Percentiles rank a stretch among this genome's conserved stretches.
Conservation (phyloP, 2,797 vertebrate genomes). For the Diplodus puntazzo region DNA sequence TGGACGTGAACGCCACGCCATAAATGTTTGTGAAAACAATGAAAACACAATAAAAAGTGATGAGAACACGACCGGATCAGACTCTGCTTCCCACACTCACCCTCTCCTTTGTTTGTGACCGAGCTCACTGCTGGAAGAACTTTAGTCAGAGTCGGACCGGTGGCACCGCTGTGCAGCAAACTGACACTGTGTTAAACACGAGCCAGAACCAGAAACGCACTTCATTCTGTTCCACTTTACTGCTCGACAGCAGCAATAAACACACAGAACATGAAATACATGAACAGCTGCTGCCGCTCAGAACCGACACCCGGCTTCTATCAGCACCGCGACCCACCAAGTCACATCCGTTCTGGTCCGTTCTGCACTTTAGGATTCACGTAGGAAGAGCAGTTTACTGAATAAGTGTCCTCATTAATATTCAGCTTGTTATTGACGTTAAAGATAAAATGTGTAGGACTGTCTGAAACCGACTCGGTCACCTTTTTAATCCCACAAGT, state of each 20-base stretch:
- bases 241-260: constrained; percentile 4
- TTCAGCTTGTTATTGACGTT: too few species aligned
- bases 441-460: too few species aligned
- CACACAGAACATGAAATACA: not conserved
- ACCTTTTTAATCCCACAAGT: too few species aligned
- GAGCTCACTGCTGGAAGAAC: constrained; percentile 20
- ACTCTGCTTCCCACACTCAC: constrained; percentile 7
- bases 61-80: constrained; percentile 13
- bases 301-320: not conserved
- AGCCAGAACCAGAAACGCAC: constrained; percentile 1
- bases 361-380: not conserved
- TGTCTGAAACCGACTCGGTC: too few species aligned
- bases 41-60: constrained; percentile 14
- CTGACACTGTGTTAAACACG: not conserved
- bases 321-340: not conserved
- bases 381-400: too few species aligned
- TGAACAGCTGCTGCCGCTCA: not conserved
- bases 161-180: not conserved
- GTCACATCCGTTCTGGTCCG: not conserved
- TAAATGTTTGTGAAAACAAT: constrained; percentile 20
- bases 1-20: constrained; percentile 41
- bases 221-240: constrained; percentile 19
- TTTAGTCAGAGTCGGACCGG: too few species aligned
- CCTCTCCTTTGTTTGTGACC: not conserved
- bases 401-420: too few species aligned